Base-by-base conservation (phyloP, 1,140 invertebrate species). In the Himalopsyche phryganea region DNA sequence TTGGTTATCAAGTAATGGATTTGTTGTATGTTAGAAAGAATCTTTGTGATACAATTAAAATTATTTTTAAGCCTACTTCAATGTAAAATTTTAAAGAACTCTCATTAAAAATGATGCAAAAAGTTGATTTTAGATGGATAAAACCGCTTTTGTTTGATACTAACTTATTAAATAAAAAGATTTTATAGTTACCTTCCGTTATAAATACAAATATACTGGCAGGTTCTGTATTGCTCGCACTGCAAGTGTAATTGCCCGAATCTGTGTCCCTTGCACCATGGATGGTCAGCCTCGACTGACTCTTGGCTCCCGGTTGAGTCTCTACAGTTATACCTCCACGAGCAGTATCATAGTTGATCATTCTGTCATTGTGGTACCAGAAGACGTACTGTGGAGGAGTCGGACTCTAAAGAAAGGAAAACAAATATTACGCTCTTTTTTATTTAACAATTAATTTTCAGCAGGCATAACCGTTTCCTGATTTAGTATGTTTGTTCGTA, bases 201-300 rank as follows among this genome's bases (percentile, higher is more conserved):
- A 94, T 90, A 70, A 92, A 92, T 56, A 94, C 90, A 68, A 86
- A 90, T 71, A 92, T 92, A 61, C 87, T 91, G 51, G 91, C 90
- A 40, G 90, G 85, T 70, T 92, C 90, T 53, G 91, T 92, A 69
- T 94, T 93, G 64, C 89, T 90, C 19, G 90, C 89, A 67, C 86
- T 88, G 80, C 91, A 94, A 35, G 90, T 93, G 69, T 94, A 94
- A 76, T 94, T 94, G 59, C 91, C 91, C 18, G 90, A 91, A 74
- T 95, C 91, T 20, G 85, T 83, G 61, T 92, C 85, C 61, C 88
- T 86, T 17, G 91, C 91, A 58, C 90, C 87, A 15, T 84, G 81
- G 60, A 95, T 92, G 28, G 88, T 90, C 38, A 92, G 83, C 38
- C 87, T 83, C 61, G 88, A 91, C 73, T 92, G 89, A 7, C 90